Evolutionary conservation across 2,113 vertebrate genomes (phyloP).

Genomic region (Xiphias gladius): DNA sequence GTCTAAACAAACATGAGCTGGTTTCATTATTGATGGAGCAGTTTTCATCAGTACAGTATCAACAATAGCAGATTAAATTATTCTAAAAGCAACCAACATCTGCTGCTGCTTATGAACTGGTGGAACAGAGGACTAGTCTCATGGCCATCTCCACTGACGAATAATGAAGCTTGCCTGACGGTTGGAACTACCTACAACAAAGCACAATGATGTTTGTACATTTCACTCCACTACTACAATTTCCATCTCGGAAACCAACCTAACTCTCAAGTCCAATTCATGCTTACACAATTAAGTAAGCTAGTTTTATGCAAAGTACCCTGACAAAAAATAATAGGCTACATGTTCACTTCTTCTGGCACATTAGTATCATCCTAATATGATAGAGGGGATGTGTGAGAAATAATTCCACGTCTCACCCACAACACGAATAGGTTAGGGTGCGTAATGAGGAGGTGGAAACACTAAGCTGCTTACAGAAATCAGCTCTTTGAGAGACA

Average conservation of each 20-base stretch:
- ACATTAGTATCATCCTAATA: slow-evolving; percentile 65
- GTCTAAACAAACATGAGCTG: slow-evolving; percentile 14
- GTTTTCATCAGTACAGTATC: slow-evolving; percentile 44
- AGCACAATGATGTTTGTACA: slow-evolving; percentile 17
- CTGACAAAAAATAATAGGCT: slow-evolving; percentile 48
- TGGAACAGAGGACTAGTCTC: slow-evolving; percentile 19
- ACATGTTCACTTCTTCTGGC: slow-evolving; percentile 54
- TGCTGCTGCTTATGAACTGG: slow-evolving; percentile 37
- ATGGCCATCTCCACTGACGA: slow-evolving; percentile 40
- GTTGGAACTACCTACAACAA: slow-evolving; percentile 4
- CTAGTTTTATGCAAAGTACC: slow-evolving; percentile 25
- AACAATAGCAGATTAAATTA: slow-evolving; percentile 12
- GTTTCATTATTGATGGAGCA: slow-evolving; percentile 27
- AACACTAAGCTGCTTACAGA: slow-evolving; percentile 81
- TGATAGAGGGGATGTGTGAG: slow-evolving; percentile 55
- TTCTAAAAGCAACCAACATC: slow-evolving; percentile 43
- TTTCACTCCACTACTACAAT: slow-evolving; percentile 4
- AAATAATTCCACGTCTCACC: slow-evolving; percentile 69
- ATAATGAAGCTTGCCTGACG: slow-evolving; percentile 61
- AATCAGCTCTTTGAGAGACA: slow-evolving; percentile 81
- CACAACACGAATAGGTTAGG: slow-evolving; percentile 75
- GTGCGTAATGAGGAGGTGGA: slow-evolving; percentile 79
- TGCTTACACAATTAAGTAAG: neutral
- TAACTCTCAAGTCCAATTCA: slow-evolving; percentile 7
- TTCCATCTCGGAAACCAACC: neutral